Evolutionary conservation across 2,797 vertebrate species (phyloP), one percentile per base, ranked within the genome.

Genomic region (Lepilemur septentrionalis): DNA sequence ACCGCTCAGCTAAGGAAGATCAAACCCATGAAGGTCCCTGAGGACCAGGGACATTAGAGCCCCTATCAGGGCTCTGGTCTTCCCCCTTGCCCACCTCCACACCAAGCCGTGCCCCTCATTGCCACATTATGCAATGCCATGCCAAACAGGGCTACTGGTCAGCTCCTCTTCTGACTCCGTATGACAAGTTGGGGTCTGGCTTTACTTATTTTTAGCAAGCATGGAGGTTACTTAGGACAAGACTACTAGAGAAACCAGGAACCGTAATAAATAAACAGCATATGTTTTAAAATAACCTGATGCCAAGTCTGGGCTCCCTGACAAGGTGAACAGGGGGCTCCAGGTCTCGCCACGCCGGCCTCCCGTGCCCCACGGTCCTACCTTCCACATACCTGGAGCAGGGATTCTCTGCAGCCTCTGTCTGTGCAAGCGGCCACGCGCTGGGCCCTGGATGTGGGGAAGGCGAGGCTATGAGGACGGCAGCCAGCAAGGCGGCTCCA

Each of bases 391-490:
- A 89, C 69, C 79, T 83, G 79, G 25, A 65, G 38, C 73, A 20
- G 65, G 52, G 7, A 41, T 1, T 17, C 57, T 48, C 48, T 0
- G 38, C 11, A 0, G 25, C 32, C 2, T 46, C 35, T 3, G 30
- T 9, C 17, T 0, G 12, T 0, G 10, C 10, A 14, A 30, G 28
- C 2, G 14, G 7, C 7, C n/a, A 11, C 25, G 13, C 15, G 12
- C 41, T 0, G 22, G 25, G 13, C 3, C 4, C 43, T 18, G 23
- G 22, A 43, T 0, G 20, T 28, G 2, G 5, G 18, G 46, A 30
- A 48, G 2, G 35, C 22, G 32, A 28, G 4, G 65, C 28, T 7
- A 7, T n/a, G 43, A 41, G 11, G 75, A 28, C 52, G 61, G 50
- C 75, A 61, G 52, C 63, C 55, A n/a, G 28, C 28, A 7, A 14